Evolutionary conservation across 1,140 invertebrate species (phyloP).

Genomic region (Eueides isabella): DNA sequence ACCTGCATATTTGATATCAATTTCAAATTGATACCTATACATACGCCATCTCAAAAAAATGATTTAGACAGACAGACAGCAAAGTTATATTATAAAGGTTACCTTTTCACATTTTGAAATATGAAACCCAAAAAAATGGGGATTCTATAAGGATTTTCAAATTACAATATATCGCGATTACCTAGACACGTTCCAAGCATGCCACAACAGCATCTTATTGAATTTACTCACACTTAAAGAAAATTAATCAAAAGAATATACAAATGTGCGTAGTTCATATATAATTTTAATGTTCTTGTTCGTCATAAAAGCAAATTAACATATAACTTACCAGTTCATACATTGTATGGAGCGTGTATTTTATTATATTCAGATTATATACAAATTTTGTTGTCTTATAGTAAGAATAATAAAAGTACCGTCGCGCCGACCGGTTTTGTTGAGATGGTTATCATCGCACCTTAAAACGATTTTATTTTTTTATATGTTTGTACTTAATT

Average conservation of each 20-base stretch:
- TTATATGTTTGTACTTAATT: no score
- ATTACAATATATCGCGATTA: neutral
- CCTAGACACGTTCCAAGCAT: no score
- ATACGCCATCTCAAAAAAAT: no score
- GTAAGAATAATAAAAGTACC: neutral
- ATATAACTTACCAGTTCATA: neutral
- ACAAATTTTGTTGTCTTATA: neutral
- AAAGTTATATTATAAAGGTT: no score
- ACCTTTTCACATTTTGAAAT: no score
- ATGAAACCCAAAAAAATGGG: neutral
- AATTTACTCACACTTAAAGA: neutral
- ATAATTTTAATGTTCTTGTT: constrained; percentile 7
- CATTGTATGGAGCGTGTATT: neutral
- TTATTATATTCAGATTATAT: neutral
- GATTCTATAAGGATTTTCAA: neutral
- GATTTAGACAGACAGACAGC: no score
- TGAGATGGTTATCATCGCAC: neutral
- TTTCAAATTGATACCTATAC: no score
- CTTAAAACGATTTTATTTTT: no score
- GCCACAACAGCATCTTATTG: neutral
- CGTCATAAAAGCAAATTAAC: constrained; percentile 11
- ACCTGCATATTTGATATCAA: no score
- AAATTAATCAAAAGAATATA: neutral
- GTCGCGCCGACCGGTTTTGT: neutral
- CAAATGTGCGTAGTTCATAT: constrained; percentile 10